Conservation (phyloP, 37 sponge, comb jelly and placozoan genomes). For the Aphrocallistes beatrix region DNA sequence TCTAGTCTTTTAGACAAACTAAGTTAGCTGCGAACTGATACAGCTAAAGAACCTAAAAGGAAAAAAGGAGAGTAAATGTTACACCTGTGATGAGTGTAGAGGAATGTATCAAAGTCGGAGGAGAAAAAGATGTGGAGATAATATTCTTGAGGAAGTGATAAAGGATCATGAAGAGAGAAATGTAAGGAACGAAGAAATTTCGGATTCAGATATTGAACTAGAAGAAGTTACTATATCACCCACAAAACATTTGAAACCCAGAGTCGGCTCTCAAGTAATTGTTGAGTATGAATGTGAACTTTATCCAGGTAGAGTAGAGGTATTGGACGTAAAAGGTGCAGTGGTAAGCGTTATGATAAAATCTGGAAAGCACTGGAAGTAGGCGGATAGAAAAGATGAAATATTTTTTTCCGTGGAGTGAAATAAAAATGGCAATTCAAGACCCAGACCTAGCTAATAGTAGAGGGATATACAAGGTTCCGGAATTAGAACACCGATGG, state of each 20-base stretch:
- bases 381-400: conserved; percentile 26
- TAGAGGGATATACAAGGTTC: conserved; percentile 11
- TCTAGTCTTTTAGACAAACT: not conserved
- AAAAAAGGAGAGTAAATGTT: conserved; percentile 10
- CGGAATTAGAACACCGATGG: conserved; percentile 9
- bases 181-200: conserved; percentile 1
- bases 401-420: conserved; percentile 22
- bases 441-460: conserved; percentile 17
- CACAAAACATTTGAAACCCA: conserved; percentile 19
- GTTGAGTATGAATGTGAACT: conserved; percentile 17
- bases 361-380: conserved; percentile 31
- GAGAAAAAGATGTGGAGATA: conserved; percentile 5
- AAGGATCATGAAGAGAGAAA: not conserved
- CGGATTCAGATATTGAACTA: conserved; percentile 7
- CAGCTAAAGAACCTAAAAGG: conserved; percentile 17
- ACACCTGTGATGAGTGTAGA: conserved; percentile 17
- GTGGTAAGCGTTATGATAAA: conserved; percentile 35
- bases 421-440: conserved; percentile 10
- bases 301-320: conserved; percentile 25
- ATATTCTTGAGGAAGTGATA: not conserved
- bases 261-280: conserved; percentile 15
- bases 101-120: not conserved
- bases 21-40: conserved; percentile 2
- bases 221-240: not conserved
- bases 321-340: not conserved